A percentile compares a stretch with the other conserved stretches of the same genome.
Conservation (phyloP, 37 sponge, comb jelly and placozoan species). For the Ianthella basta region DNA sequence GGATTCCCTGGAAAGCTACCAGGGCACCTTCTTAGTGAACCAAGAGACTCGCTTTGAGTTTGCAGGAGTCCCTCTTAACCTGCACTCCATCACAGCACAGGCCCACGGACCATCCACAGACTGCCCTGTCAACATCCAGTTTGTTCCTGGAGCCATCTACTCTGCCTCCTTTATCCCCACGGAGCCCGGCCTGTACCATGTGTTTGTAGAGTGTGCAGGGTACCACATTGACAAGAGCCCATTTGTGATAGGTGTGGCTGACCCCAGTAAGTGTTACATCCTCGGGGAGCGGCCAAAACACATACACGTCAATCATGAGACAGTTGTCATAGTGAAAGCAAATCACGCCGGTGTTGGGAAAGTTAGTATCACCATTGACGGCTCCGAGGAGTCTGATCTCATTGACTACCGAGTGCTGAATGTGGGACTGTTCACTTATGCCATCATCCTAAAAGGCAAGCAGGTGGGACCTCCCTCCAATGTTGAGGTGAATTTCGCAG, state of each 20-base stretch:
- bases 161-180: constrained; percentile 68
- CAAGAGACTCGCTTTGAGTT: constrained; percentile 66
- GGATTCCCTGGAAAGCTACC: constrained; percentile 5
- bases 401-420: constrained; percentile 30
- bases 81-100: constrained; percentile 37
- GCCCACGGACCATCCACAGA: constrained; percentile 82
- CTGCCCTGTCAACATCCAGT: constrained; percentile 41
- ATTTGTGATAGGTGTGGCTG: constrained; percentile 45
- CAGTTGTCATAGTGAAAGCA: constrained; percentile 61
- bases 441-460: constrained; percentile 32
- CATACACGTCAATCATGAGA: constrained; percentile 35
- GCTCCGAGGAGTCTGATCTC: constrained; percentile 11
- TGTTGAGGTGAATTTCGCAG: constrained; percentile 64
- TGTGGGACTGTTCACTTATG: constrained; percentile 54
- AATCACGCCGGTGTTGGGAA: constrained; percentile 72
- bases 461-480: constrained; percentile 16
- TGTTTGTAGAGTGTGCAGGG: constrained; percentile 81
- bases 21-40: constrained; percentile 54
- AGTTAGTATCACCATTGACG: constrained; percentile 42
- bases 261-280: constrained; percentile 44
- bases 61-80: constrained; percentile 43
- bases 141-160: constrained; percentile 23
- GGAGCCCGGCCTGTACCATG: constrained; percentile 70
- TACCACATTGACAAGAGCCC: constrained; percentile 62
- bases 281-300: constrained; percentile 31